Base-by-base conservation (phyloP, 2,797 vertebrate genomes). In the Anguilla obscura region DNA sequence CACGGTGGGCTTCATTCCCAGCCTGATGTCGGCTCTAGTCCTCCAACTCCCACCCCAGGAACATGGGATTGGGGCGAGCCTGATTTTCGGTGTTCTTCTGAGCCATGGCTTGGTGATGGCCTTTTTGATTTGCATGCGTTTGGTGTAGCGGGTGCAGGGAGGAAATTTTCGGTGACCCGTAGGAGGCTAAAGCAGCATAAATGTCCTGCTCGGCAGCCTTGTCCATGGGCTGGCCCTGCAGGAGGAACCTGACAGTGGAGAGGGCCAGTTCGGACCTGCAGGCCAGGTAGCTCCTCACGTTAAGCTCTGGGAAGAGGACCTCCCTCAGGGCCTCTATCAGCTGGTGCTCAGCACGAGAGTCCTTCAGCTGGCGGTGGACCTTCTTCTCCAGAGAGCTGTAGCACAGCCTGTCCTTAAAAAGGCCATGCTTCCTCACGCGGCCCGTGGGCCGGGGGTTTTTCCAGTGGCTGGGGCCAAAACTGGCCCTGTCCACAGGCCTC, bases 21-120 rank as follows among this genome's bases (percentile, higher is more conserved):
- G 10, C 63, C 71, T 88, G 50, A 76, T 86, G 91, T 85, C 88
- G 80, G 87, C 83, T 92, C 91, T 95, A 96, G 93, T 97, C 96
- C 92, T 97, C 96, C 95, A 93, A 95, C 91, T 97, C 96, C 93
- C 95, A 94, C 86, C 93, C 94, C 92, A 94, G 89, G 88, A 94
- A 92, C 94, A 94, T 95, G 86, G 93, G 93, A 90, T 94, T 92
- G 89, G 90, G 91, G 86, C 91, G 90, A 80, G 85, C 91, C 79
- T 91, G 92, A 85, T 91, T 91, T 21, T 87, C 87, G 85, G 90
- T 87, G 89, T 92, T 93, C 79, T 86, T 90, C 18, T 90, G 89
- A 89, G 87, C 40, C 33, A 87, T 58, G 18, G 89, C 88, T 87
- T 90, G 88, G 80, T 89, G 58, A 36, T 90, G 86, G 74, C 88